Conservation (phyloP, 2,797 vertebrate genomes). For the Macroramphosus scolopax region DNA sequence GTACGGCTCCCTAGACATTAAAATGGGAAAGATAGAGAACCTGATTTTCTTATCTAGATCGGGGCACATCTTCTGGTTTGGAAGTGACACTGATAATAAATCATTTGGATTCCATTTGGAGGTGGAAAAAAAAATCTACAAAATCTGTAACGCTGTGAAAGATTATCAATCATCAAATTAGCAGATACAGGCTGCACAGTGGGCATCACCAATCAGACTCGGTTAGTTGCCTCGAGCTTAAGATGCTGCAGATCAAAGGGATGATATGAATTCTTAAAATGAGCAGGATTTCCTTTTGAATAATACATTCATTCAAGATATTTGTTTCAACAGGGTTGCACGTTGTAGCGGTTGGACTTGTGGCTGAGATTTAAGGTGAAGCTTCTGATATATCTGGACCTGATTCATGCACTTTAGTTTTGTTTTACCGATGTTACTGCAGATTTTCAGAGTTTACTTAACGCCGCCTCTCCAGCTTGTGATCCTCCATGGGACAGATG, state of each 20-base stretch:
- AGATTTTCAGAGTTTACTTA: conserved; percentile 5
- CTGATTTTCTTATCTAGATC: conserved; percentile 31
- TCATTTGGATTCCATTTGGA: conserved; percentile 27
- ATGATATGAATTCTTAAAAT: conserved; percentile 53
- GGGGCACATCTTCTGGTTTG: conserved; percentile 33
- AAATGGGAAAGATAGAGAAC: conserved; percentile 45
- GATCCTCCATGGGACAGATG: conserved; percentile 49
- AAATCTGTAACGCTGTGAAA: no score
- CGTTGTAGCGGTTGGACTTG: conserved; percentile 1
- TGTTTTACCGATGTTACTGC: no score
- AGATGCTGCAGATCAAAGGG: conserved; percentile 45
- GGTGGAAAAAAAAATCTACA: conserved; percentile 18
- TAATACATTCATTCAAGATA: conserved; percentile 32
- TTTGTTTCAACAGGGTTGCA: conserved; percentile 16
- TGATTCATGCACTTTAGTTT: no score
- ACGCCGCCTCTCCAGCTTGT: conserved; percentile 20
- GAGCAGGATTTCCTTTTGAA: conserved; percentile 42
- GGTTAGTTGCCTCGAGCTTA: conserved; percentile 31
- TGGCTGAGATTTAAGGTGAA: no score
- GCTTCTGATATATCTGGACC: no score
- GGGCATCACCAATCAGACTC: conserved; percentile 26
- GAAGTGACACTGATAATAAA: conserved; percentile 41
- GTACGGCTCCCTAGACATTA: conserved; percentile 46
- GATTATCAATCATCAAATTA: conserved; percentile 36
- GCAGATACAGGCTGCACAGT: conserved; percentile 14